Evolutionary conservation across 1,140 invertebrate species (phyloP).

Genomic region (Drosophila sp.): DNA sequence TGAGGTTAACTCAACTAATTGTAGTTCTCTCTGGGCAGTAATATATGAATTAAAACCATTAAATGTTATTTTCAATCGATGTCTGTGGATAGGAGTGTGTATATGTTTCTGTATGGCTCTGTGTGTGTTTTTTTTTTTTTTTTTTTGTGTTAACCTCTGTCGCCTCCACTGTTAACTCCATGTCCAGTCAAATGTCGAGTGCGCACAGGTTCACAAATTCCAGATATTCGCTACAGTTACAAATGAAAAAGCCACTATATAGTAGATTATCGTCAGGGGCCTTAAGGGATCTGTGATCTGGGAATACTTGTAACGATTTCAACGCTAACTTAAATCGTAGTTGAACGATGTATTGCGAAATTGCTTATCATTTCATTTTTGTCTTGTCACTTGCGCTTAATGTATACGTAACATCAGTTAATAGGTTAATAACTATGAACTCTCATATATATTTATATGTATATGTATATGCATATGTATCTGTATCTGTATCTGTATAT

Average conservation of each 20-base stretch:
- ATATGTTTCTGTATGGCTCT: conserved; percentile 21
- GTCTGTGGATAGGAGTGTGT: conserved; percentile 18
- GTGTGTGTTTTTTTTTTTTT: too few species aligned
- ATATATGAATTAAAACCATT: conserved; percentile 20
- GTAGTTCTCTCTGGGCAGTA: conserved; percentile 14
- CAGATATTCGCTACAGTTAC: background rate
- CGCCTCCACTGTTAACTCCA: background rate
- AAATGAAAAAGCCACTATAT: too few species aligned
- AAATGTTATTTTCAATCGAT: conserved; percentile 7
- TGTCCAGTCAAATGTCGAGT: background rate
- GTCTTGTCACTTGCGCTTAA: conserved; percentile 54
- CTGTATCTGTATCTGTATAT: conserved; percentile 24
- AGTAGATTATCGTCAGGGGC: background rate
- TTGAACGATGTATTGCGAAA: conserved; percentile 58
- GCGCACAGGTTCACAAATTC: conserved; percentile 8
- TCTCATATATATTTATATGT: conserved; percentile 25
- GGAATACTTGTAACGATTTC: conserved; percentile 20
- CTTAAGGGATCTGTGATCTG: conserved; percentile 3
- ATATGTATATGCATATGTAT: conserved; percentile 31
- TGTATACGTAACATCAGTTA: conserved; percentile 49
- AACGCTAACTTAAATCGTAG: conserved; percentile 37
- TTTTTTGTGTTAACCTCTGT: conserved; percentile 56
- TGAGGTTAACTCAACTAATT: conserved; percentile 5
- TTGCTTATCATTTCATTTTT: conserved; percentile 69
- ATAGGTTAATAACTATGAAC: conserved; percentile 36